Evolutionary conservation across 2,113 vertebrate genomes (phyloP), one percentile per base, ranked within the genome.

Genomic region (Rallus limicola): DNA sequence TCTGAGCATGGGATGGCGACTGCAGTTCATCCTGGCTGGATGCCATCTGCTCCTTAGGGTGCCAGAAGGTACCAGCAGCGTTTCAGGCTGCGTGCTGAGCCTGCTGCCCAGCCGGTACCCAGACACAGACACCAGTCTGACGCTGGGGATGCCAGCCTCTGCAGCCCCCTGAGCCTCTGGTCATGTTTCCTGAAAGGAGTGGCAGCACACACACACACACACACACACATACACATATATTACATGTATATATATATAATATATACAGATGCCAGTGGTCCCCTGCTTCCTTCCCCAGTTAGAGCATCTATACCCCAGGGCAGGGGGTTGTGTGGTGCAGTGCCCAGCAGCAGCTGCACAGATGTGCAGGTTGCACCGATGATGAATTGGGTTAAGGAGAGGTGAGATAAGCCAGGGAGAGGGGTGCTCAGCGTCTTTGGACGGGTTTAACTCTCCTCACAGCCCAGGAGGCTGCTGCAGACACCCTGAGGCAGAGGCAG

Each of bases 121-220:
- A 9, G 44, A 46, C 44, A 46, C 16, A 3, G 34, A 11, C 7
- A 5, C 4, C 46, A 48, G 79, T 26, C 16, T 59, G 68, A 50
- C 28, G 55, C 8, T 3, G 0, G 1, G 40, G 40, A 3, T 44
- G 16, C 4, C 28, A 48, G 29, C 12, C 12, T 6, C 16, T 0
- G 1, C 1, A 0, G 28, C 38, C 20, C 14, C 29, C 2, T 0
- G 2, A 58, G 58, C 50, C 62, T 3, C 15, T 0, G 1, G 13
- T 48, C 1, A 2, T 15, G 21, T 24, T 40, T 46, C 26, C 77
- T 63, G 76, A 48, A 16, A 33, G 42, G 14, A 64, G 11, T 0
- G 0, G 14, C 50, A 11, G 48, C 48, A 48, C 48, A 48, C 44
- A 44, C 44, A 44, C 17, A 44, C 44, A 44, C 44, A 44, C 44